A percentile compares a stretch with the other conserved stretches of the same genome.
Conservation (phyloP, 2,797 vertebrate species). For the Synaphobranchus kaupii region DNA sequence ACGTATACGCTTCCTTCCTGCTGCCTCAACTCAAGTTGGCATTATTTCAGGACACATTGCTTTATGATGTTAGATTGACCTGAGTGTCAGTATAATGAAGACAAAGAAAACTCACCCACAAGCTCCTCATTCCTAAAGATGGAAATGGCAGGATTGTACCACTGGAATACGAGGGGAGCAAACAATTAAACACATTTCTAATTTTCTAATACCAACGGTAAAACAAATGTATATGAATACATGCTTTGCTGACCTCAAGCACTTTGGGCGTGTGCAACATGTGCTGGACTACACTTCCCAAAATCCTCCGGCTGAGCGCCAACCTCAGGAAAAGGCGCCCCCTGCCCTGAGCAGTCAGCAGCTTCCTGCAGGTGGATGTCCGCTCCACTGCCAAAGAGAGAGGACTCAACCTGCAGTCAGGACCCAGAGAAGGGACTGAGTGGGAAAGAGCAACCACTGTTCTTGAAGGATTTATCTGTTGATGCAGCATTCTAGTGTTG, state of each 20-base stretch:
- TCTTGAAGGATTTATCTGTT: neutral
- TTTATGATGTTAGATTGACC: conserved; percentile 8
- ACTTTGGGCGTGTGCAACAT: conserved; percentile 69
- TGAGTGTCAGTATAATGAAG: neutral
- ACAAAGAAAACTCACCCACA: conserved; percentile 64
- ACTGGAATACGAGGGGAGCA: conserved; percentile 63
- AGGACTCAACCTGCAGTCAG: conserved; percentile 62
- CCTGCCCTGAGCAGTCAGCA: conserved; percentile 73
- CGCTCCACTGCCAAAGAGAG: conserved; percentile 70
- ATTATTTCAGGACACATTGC: conserved; percentile 3
- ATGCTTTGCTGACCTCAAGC: conserved; percentile 63
- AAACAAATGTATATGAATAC: neutral
- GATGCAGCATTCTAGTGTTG: neutral
- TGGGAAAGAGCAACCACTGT: neutral
- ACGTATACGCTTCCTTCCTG: neutral
- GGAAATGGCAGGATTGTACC: conserved; percentile 72
- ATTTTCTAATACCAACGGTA: neutral
- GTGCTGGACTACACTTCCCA: conserved; percentile 70
- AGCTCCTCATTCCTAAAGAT: conserved; percentile 76
- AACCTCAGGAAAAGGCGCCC: conserved; percentile 78
- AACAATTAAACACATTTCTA: neutral
- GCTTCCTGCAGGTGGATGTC: conserved; percentile 66
- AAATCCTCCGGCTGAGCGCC: conserved; percentile 72
- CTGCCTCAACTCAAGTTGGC: neutral
- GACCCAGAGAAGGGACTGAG: neutral